Percentiles rank a stretch among this genome's conserved stretches.
phyloP scores from a whole-genome alignment of 2,797 vertebrate species.

The Acrossocheilus fasciatus region DNA sequence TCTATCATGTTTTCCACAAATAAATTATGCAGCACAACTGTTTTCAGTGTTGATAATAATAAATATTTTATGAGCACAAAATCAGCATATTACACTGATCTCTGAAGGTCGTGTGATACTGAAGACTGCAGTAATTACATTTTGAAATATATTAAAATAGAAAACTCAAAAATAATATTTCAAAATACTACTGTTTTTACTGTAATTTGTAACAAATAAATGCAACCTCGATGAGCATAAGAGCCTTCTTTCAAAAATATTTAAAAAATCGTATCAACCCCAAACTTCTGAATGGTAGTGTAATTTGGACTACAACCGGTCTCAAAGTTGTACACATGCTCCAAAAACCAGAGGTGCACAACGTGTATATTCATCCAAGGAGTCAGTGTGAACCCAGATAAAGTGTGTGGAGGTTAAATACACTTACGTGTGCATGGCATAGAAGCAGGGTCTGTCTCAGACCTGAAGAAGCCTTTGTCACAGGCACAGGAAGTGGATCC shows the following conservation, averaged over 20 bases:
- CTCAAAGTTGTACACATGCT: neutral
- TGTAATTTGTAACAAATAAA: neutral
- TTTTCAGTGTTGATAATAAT: neutral
- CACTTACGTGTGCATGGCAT: constrained; percentile 97
- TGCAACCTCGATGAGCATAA: neutral
- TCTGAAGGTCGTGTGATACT: neutral
- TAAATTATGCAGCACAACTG: neutral
- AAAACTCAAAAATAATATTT: neutral
- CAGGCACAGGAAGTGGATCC: constrained; percentile 90
- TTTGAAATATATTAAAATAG: neutral
- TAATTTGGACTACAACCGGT: neutral
- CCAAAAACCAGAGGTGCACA: neutral
- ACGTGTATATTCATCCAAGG: neutral
- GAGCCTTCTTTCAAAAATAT: neutral
- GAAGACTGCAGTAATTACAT: neutral
- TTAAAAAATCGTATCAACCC: neutral
- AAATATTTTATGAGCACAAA: neutral
- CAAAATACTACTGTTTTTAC: neutral
- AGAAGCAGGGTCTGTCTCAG: constrained; percentile 89
- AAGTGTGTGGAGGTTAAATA: neutral
- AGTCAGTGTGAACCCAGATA: neutral
- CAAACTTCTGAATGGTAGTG: neutral
- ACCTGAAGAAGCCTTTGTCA: constrained; percentile 89
- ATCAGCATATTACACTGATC: neutral
- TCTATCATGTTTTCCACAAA: neutral